phyloP scores from a whole-genome alignment of 2,888 invertebrate genomes.

The Nesidiocoris tenuis region DNA sequence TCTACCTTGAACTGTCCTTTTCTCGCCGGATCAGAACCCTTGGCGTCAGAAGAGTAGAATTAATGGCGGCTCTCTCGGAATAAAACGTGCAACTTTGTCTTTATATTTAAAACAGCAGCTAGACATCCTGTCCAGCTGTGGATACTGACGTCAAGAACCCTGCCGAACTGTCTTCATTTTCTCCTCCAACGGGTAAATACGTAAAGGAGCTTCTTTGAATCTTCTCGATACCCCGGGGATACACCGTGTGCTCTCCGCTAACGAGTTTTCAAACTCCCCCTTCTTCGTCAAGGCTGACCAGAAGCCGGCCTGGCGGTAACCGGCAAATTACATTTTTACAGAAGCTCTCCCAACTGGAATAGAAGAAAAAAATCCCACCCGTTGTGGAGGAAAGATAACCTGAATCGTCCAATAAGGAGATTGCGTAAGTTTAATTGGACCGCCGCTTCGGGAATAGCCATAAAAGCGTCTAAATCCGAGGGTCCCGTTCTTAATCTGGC shows the following conservation, averaged over 20 bases:
- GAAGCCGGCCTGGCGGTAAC: background rate
- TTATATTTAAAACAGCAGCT: background rate
- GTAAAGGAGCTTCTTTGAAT: background rate
- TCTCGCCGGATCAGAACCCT: slow-evolving; percentile 14
- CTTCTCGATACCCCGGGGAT: background rate
- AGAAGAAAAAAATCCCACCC: background rate
- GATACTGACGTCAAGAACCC: background rate
- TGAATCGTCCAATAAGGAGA: background rate
- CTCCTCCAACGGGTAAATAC: background rate
- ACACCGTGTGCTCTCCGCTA: background rate
- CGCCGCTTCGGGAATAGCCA: background rate
- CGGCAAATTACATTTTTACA: background rate
- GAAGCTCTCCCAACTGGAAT: background rate
- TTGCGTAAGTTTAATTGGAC: background rate
- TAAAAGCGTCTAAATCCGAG: background rate
- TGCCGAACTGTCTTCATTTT: background rate
- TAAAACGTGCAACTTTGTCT: slow-evolving; percentile 19
- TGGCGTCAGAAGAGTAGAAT: slow-evolving; percentile 11
- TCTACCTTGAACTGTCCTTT: slow-evolving; percentile 25
- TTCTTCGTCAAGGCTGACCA: background rate
- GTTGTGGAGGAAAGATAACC: background rate
- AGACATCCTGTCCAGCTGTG: background rate
- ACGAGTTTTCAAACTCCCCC: background rate
- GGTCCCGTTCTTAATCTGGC: background rate
- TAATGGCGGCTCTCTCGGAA: slow-evolving; percentile 14